Evolutionary conservation across 2,888 invertebrate species (phyloP), one percentile per base, ranked within the genome.

Genomic region (Metellina segmentata): DNA sequence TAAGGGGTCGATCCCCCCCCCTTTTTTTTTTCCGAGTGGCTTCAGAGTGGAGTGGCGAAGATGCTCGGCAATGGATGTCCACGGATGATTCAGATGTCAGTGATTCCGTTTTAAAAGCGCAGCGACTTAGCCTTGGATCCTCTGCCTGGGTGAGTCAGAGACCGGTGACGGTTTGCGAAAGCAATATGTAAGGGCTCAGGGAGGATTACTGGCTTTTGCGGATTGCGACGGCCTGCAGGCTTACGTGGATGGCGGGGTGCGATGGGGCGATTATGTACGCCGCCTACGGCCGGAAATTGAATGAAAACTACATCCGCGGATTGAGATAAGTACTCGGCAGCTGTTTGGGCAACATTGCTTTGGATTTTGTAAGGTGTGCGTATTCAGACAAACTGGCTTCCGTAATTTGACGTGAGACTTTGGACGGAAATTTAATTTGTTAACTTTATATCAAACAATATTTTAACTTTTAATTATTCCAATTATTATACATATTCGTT

Each of bases 161-260:
- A 49, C 11, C 51, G 20, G 6, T 72, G 53, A 8, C 72, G 20
- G 52, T 34, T 53, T 52, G 34, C 75, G 34, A 61, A 51, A 75
- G 78, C 85, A 86, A 86, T 86, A 86, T 86, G 85, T 86, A 86
- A 70, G 78, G 85, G 78, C 77, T 86, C 69, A 86, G 69, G 19
- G 19, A 6, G 77, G 85, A 86, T 86, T 86, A 86, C 16, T 53
- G 85, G 85, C 49, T 77, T 86, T 86, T 86, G 85, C 70, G 85
- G 85, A 75, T 51, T 85, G 74, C 52, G 53, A 34, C 34, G 34
- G 34, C 34, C 34, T 34, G 34, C 34, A 34, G 34, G 34, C 34
- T 85, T 71, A 51, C 20, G 75, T 52, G 61, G 74, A 53, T 34
- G 53, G 48, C 7, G n/a, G 74, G 75, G 74, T 53, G n/a, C 77